Evolutionary conservation across 2,797 vertebrate genomes (phyloP).

Genomic region (Girardinus metallicus): DNA sequence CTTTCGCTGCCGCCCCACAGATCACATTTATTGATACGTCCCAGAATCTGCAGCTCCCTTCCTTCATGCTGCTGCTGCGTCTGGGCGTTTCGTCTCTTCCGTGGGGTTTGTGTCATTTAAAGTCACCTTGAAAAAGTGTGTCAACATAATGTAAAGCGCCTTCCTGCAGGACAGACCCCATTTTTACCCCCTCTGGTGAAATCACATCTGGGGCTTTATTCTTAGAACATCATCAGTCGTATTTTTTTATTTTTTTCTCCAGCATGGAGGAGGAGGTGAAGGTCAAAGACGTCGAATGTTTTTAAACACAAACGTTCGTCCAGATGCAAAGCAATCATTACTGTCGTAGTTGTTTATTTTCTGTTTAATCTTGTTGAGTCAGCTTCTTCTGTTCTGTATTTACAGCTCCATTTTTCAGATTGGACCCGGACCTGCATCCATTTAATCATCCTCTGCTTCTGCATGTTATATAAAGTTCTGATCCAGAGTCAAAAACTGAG

Average conservation of each 20-base stretch:
- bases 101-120: slow-evolving; percentile 62
- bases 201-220: slow-evolving; percentile 72
- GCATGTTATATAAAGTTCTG: neutral
- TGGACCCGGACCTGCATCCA: neutral
- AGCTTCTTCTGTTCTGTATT: neutral
- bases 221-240: slow-evolving; percentile 69
- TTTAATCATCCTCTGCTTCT: neutral
- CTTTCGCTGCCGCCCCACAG: slow-evolving; percentile 34
- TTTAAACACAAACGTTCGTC: neutral
- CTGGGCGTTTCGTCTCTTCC: slow-evolving; percentile 6
- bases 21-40: slow-evolving; percentile 26
- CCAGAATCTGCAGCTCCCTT: slow-evolving; percentile 15
- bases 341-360: neutral
- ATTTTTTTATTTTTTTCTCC: neutral
- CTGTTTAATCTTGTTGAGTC: neutral
- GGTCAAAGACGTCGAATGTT: slow-evolving; percentile 34
- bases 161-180: slow-evolving; percentile 61
- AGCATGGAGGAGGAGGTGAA: slow-evolving; percentile 16
- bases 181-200: slow-evolving; percentile 63
- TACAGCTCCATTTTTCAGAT: neutral
- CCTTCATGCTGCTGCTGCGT: neutral
- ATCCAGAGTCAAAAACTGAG: too few relatives aligned
- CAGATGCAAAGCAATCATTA: neutral
- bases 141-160: slow-evolving; percentile 73
- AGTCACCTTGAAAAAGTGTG: slow-evolving; percentile 82